Percentiles rank a stretch among this genome's conserved stretches.
These are phyloP conservation scores for Cerastis rubricosa DNA, from an alignment of 2,888 invertebrate genomes.

Conservation along the genomic window DNA sequence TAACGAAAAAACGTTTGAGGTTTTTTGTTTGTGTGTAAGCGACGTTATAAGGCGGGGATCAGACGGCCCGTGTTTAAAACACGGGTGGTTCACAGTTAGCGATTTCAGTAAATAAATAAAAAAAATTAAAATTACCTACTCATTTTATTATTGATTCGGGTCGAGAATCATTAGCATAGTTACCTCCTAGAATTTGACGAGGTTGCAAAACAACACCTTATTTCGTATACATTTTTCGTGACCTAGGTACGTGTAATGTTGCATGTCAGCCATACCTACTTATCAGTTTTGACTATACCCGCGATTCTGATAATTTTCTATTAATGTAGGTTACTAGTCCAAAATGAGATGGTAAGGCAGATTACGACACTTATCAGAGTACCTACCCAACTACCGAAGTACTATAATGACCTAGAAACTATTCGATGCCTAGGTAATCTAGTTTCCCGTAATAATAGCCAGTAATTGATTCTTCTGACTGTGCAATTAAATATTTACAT, in stretches of 20 bases:
- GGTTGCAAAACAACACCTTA: no score
- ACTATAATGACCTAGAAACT: conserved; percentile 24
- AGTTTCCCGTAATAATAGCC: neutral
- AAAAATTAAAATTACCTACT: no score
- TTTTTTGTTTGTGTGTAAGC: no score
- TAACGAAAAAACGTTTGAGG: no score
- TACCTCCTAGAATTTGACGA: no score
- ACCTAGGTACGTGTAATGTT: conserved; percentile 11
- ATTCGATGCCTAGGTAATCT: neutral
- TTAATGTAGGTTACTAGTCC: conserved; percentile 35
- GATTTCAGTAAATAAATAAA: no score
- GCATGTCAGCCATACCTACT: conserved; percentile 11
- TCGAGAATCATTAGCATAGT: no score
- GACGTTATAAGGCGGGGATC: no score
- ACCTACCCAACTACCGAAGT: neutral
- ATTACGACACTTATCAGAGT: conserved; percentile 38
- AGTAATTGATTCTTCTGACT: neutral
- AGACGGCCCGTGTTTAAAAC: no score
- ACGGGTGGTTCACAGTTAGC: no score
- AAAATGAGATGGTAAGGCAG: conserved; percentile 39
- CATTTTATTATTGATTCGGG: no score
- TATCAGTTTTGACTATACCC: conserved; percentile 28
- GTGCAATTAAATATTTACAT: neutral
- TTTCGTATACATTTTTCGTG: no score
- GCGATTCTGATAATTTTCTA: conserved; percentile 23